Conservation (phyloP, 1,140 invertebrate species). For the Tetraneura akinire region DNA sequence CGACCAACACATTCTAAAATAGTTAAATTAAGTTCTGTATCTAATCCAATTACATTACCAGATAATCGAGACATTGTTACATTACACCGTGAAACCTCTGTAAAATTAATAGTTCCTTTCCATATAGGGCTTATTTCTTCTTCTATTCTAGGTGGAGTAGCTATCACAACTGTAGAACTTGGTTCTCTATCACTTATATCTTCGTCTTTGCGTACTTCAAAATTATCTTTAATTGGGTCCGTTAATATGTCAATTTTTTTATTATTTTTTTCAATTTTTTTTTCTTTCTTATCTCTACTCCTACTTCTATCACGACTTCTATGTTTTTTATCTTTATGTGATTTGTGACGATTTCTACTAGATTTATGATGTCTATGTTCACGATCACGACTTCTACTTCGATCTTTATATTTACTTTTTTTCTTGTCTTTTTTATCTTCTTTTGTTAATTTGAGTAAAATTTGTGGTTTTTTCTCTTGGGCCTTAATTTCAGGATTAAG, state of each 20-base stretch:
- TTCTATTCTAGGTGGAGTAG: constrained; percentile 62
- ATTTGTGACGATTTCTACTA: constrained; percentile 53
- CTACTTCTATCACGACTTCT: constrained; percentile 46
- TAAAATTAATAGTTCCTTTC: constrained; percentile 86
- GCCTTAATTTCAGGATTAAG: constrained; percentile 60
- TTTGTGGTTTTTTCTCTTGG: constrained; percentile 51
- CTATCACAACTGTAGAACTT: constrained; percentile 65
- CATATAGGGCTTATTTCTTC: constrained; percentile 67
- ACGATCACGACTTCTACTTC: constrained; percentile 57
- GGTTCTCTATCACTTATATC: constrained; percentile 64
- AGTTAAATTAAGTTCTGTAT: constrained; percentile 74
- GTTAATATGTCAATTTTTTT: constrained; percentile 55
- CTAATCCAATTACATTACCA: constrained; percentile 70
- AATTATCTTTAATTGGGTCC: not conserved
- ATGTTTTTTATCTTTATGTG: constrained; percentile 51
- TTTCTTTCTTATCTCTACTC: constrained; percentile 48
- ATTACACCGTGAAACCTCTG: constrained; percentile 86
- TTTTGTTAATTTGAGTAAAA: constrained; percentile 45
- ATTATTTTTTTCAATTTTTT: constrained; percentile 53
- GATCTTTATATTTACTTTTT: constrained; percentile 58
- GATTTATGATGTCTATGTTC: constrained; percentile 51
- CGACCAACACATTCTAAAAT: constrained; percentile 83
- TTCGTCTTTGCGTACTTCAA: constrained; percentile 56
- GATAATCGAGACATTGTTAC: constrained; percentile 79
- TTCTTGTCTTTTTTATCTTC: constrained; percentile 56